Evolutionary conservation across 2,797 vertebrate genomes (phyloP).

Genomic region (Eutrigla gurnardus): DNA sequence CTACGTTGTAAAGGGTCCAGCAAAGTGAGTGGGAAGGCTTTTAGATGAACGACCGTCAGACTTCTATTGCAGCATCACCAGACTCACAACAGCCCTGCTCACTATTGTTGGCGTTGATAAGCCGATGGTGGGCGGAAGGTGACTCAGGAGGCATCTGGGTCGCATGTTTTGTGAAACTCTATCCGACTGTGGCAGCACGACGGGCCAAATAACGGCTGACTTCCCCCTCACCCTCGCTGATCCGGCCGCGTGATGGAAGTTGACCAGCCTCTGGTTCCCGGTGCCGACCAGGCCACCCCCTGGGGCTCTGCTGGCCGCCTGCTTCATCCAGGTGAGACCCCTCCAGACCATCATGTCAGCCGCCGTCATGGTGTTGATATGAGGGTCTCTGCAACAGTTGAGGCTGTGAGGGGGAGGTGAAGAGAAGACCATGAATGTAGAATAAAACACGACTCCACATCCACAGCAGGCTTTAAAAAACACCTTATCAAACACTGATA

Average conservation of each 20-base stretch:
- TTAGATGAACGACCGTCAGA: no score
- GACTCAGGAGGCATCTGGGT: constrained; percentile 22
- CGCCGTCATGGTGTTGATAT: constrained; percentile 65
- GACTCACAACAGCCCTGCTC: neutral
- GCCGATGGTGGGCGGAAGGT: constrained; percentile 12
- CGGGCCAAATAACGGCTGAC: neutral
- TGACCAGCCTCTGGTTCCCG: constrained; percentile 49
- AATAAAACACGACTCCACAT: constrained; percentile 5
- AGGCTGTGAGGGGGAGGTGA: neutral
- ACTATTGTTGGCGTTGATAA: constrained; percentile 29
- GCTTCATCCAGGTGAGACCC: constrained; percentile 69
- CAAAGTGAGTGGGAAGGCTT: no score
- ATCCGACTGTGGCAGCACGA: constrained; percentile 18
- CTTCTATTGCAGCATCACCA: neutral
- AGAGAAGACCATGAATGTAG: constrained; percentile 13
- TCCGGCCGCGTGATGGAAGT: constrained; percentile 41
- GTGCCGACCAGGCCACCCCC: constrained; percentile 15
- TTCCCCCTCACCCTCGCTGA: constrained; percentile 61
- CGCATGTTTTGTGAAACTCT: constrained; percentile 44
- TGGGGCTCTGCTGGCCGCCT: constrained; percentile 54
- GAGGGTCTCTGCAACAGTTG: neutral
- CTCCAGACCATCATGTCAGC: constrained; percentile 73
- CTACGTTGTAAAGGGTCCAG: neutral
- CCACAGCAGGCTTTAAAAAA: constrained; percentile 6
- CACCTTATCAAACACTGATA: constrained; percentile 39